Evolutionary conservation across 2,113 vertebrate genomes (phyloP).

Genomic region (Zapus hudsonius): DNA sequence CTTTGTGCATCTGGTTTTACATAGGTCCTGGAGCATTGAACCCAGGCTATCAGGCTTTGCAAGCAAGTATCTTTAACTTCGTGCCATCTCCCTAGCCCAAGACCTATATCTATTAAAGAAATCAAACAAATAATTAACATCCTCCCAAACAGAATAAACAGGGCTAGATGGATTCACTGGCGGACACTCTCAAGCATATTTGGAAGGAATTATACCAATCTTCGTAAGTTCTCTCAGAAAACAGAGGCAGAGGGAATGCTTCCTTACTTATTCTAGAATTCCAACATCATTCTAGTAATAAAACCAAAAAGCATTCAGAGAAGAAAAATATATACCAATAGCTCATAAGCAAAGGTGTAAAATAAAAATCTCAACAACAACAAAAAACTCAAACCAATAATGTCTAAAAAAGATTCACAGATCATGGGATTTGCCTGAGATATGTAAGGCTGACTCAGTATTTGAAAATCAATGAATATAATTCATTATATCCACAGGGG

Average conservation of each 20-base stretch:
- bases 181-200: background rate
- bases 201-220: background rate
- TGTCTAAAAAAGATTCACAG: background rate
- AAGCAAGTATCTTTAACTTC: no score
- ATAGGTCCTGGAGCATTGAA: no score
- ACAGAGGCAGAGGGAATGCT: background rate
- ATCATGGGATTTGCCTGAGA: background rate
- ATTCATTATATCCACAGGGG: no score
- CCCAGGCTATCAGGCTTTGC: no score
- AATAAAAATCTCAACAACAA: conserved; percentile 14
- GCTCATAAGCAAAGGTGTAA: background rate
- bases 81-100: no score
- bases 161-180: background rate
- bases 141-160: background rate
- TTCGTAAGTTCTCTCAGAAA: background rate
- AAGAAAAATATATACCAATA: background rate
- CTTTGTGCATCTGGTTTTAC: no score
- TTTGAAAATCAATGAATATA: no score
- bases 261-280: background rate
- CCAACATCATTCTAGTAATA: background rate
- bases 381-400: background rate
- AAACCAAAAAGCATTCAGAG: background rate
- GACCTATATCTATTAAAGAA: background rate
- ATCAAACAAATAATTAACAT: conserved; percentile 7
- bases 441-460: no score